These are phyloP conservation scores for Saimiri boliviensis DNA, from an alignment of 2,113 vertebrate species.

Conservation along the genomic window DNA sequence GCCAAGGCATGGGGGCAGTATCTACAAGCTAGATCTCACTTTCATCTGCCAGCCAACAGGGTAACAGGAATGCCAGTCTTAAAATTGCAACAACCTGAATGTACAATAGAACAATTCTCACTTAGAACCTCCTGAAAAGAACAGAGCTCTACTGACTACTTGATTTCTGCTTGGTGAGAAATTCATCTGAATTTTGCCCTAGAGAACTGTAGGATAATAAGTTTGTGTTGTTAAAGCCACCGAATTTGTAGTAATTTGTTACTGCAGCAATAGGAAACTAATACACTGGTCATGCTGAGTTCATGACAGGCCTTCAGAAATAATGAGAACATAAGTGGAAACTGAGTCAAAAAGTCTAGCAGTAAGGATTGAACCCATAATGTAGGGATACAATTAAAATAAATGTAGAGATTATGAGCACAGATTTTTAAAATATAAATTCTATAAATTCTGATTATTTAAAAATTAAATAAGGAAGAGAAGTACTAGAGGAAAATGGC, in stretches of 20 bases:
- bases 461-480: constrained; percentile 3
- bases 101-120: neutral
- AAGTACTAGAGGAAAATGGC: neutral
- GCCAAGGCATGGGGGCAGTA: neutral
- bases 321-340: neutral
- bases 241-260: neutral
- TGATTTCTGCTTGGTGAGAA: neutral
- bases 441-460: neutral
- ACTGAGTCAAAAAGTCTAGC: neutral
- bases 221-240: neutral
- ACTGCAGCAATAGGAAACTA: neutral
- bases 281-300: neutral
- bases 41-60: neutral
- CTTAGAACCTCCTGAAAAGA: neutral
- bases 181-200: neutral
- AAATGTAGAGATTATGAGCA: neutral
- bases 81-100: neutral
- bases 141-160: neutral
- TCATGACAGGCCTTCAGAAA: neutral
- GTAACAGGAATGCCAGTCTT: neutral
- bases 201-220: neutral
- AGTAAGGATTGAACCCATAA: neutral
- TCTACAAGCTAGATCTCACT: neutral
- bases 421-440: neutral
- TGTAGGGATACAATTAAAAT: neutral